Evolutionary conservation across 2,797 vertebrate species (phyloP).

Genomic region (Salmo trutta): DNA sequence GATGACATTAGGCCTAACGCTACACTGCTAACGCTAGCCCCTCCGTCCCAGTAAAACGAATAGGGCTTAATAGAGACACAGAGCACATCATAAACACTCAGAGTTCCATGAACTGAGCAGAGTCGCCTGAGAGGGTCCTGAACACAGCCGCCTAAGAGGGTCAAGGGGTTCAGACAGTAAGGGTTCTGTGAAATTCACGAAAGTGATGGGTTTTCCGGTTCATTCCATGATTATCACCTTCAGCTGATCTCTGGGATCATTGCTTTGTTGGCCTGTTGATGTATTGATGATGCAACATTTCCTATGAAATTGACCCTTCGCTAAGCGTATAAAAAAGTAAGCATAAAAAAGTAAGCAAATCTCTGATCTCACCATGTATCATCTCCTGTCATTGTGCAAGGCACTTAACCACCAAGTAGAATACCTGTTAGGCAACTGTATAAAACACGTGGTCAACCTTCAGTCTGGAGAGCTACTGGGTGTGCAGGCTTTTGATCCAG

Average conservation of each 20-base stretch:
- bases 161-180: conserved; percentile 23
- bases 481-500: no score
- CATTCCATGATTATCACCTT: conserved; percentile 1
- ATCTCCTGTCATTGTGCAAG: no score
- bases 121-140: conserved; percentile 4
- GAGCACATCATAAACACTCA: conserved; percentile 7
- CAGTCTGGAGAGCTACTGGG: no score
- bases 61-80: conserved; percentile 36
- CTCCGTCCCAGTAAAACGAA: not conserved
- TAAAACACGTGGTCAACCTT: no score
- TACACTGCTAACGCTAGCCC: conserved; percentile 4
- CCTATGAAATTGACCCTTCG: not conserved
- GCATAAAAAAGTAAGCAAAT: no score
- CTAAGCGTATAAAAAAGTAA: no score
- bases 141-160: conserved; percentile 16
- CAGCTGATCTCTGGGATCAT: conserved; percentile 4
- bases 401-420: no score
- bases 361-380: no score
- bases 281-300: not conserved
- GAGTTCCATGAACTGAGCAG: conserved; percentile 24
- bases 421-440: no score
- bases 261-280: not conserved
- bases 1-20: not conserved
- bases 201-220: conserved; percentile 33
- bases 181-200: conserved; percentile 19